Base-by-base conservation (phyloP, 2,888 invertebrate species). In the Habrosyne pyritoides region DNA sequence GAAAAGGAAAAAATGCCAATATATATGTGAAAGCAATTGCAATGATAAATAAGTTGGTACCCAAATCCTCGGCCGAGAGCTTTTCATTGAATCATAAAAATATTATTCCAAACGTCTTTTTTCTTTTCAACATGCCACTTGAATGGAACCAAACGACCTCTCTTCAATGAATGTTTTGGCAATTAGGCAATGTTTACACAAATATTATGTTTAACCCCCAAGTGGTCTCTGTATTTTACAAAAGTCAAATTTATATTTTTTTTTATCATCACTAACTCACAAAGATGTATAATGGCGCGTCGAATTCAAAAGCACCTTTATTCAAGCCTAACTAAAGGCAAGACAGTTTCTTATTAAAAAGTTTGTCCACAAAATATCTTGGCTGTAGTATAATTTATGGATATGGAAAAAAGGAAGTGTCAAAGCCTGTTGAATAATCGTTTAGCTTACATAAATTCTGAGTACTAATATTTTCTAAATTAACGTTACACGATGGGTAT, bases 111-210 rank as follows among this genome's bases (percentile, higher is more conserved):
- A 14, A 49, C 4, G 18, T 5, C 10, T 18, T 18, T 49, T 49
- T 49, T 28, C 28, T 26, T 49, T 48, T 48, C 24, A 8, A 26
- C 28, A 1, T 30, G 4, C 50, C 21, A 33, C 30, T 21, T 7
- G 14, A 42, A 24, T 42, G 26, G 14, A 33, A 36, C 24, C 12
- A 33, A 21, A n/a, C 47, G 28, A 66, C 50, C 56, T 56, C 46
- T 24, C 52, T 47, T 42, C 47, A 51, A 52, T 33, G 47, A 52
- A 47, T 46, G 3, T 14, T 51, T 47, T 14, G 47, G 53, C 52
- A 57, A 57, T 57, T 57, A 57, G 36, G 47, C 47, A 48, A 53
- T 52, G 36, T 48, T 53, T 47, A 53, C 55, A 52, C 24, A 21
- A 10, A 48, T 14, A 50, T 51, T 51, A 51, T 51, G 46, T 47